These are phyloP conservation scores for Condylostylus longicornis DNA, from an alignment of 1,140 invertebrate species.

Conservation along the genomic window DNA sequence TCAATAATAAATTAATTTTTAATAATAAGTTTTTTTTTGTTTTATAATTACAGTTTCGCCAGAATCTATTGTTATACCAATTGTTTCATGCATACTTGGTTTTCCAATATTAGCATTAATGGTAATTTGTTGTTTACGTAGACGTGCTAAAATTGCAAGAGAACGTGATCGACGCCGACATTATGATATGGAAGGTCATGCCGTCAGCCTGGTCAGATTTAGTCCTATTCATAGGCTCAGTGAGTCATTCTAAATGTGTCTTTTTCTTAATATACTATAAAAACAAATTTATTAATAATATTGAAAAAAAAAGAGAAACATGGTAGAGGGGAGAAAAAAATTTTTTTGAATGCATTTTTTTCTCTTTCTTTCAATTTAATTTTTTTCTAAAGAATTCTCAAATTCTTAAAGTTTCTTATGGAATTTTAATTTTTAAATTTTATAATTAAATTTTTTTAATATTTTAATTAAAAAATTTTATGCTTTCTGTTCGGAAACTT, in stretches of 20 bases:
- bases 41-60: conserved; percentile 75
- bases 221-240: conserved; percentile 55
- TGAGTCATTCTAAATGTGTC: conserved; percentile 36
- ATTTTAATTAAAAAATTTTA: too few species aligned
- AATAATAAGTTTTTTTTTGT: conserved; percentile 1
- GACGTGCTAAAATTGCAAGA: conserved; percentile 64
- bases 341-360: background rate
- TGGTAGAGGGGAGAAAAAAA: too few species aligned
- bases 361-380: background rate
- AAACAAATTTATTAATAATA: too few species aligned
- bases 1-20: too few species aligned
- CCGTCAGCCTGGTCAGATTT: conserved; percentile 61
- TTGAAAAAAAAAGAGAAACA: too few species aligned
- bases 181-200: conserved; percentile 60
- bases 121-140: conserved; percentile 70
- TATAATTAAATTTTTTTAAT: too few species aligned
- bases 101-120: conserved; percentile 70
- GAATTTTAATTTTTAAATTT: background rate
- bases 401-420: background rate
- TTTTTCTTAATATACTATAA: conserved; percentile 7
- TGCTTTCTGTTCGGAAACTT: too few species aligned
- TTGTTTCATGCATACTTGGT: conserved; percentile 75
- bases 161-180: conserved; percentile 60
- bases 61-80: conserved; percentile 74
- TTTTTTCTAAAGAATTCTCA: background rate